Conservation (phyloP, 2,113 vertebrate species). For the Heterocephalus glaber region DNA sequence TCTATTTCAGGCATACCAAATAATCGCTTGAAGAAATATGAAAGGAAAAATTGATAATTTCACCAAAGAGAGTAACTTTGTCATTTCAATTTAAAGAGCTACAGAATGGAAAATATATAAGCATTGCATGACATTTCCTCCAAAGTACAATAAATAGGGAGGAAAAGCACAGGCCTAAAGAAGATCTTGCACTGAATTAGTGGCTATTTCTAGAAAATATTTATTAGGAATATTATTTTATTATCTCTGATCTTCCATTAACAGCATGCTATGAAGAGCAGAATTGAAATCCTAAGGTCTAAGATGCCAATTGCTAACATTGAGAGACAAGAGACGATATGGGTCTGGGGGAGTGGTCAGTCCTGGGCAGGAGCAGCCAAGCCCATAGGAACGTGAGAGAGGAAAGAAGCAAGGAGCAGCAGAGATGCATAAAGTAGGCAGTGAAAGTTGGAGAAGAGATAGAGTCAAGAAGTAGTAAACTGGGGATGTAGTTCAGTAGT, state of each 20-base stretch:
- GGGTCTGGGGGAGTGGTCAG: fast-evolving
- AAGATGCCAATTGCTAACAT: background rate
- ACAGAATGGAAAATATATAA: background rate
- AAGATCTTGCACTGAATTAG: background rate
- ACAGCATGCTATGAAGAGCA: background rate
- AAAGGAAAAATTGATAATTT: background rate
- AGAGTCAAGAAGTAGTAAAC: background rate
- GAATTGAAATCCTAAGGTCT: background rate
- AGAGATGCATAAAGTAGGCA: background rate
- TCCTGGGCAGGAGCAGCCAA: background rate
- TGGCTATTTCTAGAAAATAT: background rate
- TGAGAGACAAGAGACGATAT: too few relatives aligned
- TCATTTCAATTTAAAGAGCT: constrained; percentile 22
- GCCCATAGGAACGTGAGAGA: background rate
- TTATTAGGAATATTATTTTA: background rate
- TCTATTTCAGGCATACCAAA: constrained; percentile 5
- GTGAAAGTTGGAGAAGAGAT: background rate
- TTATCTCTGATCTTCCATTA: background rate
- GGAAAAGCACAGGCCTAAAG: background rate
- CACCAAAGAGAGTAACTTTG: background rate
- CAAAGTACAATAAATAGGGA: background rate
- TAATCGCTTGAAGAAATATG: background rate
- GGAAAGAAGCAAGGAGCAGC: background rate
- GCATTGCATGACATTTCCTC: background rate
- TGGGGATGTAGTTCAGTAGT: too few relatives aligned